Conservation (phyloP, 1,140 invertebrate genomes). For the Drosophila setifemur region DNA sequence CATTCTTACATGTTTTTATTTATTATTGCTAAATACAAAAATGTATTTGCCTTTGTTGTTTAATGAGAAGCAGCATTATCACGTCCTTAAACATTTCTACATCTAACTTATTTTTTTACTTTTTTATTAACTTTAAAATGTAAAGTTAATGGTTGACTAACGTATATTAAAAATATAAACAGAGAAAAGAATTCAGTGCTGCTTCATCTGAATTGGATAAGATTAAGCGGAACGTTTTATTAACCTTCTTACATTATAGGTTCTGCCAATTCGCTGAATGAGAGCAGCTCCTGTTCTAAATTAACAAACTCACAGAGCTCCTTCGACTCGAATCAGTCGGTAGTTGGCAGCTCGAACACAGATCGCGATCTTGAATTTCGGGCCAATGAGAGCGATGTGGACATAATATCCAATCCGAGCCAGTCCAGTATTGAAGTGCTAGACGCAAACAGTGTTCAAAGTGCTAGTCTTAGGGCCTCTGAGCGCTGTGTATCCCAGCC, state of each 20-base stretch:
- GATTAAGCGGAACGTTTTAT: background rate
- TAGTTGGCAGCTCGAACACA: constrained; percentile 81
- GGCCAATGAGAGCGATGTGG: constrained; percentile 85
- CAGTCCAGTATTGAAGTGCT: constrained; percentile 87
- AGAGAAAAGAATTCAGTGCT: constrained; percentile 51
- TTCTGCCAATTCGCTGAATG: constrained; percentile 82
- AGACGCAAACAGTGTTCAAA: constrained; percentile 82
- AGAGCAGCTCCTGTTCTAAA: constrained; percentile 79
- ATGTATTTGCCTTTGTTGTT: too few species aligned
- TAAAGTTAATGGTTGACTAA: too few species aligned
- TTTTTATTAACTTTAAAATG: too few species aligned
- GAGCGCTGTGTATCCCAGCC: constrained; percentile 63
- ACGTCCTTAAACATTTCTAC: too few species aligned
- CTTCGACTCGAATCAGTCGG: constrained; percentile 78
- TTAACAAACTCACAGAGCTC: constrained; percentile 78
- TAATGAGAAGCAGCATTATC: constrained; percentile 79
- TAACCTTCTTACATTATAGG: constrained; percentile 45
- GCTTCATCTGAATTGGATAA: constrained; percentile 35
- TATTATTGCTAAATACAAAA: too few species aligned
- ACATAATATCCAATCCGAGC: constrained; percentile 87
- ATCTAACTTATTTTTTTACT: too few species aligned
- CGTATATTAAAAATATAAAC: background rate
- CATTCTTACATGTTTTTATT: too few species aligned
- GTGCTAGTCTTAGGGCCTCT: constrained; percentile 76
- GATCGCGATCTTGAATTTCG: constrained; percentile 73